Conservation (phyloP, 2,797 vertebrate genomes). For the Enteromius viviparus region DNA sequence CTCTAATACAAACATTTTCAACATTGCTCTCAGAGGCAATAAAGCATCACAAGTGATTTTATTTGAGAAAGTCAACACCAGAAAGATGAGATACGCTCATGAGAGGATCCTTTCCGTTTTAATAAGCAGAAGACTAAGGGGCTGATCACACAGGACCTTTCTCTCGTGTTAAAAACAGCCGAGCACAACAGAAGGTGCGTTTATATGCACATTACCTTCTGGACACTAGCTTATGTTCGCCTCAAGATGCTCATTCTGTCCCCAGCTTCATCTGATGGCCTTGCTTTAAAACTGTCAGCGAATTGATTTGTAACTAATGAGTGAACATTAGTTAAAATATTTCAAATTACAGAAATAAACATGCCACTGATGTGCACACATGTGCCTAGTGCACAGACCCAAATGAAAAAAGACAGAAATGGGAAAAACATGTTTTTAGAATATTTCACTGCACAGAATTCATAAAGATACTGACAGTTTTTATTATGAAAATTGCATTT, state of each 20-base stretch:
- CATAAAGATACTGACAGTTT: slow-evolving; percentile 9
- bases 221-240: not conserved
- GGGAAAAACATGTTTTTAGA: not conserved
- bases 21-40: slow-evolving; percentile 49
- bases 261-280: not conserved
- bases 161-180: not conserved
- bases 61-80: not conserved
- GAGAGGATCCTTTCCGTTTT: slow-evolving; percentile 13
- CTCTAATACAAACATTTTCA: slow-evolving; percentile 33
- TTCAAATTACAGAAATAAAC: not conserved
- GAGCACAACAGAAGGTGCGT: not conserved
- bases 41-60: slow-evolving; percentile 27
- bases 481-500: not conserved
- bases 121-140: not conserved
- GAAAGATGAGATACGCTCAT: not conserved
- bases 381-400: not conserved
- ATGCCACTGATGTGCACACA: not conserved
- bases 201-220: not conserved
- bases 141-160: not conserved
- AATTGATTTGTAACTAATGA: not conserved
- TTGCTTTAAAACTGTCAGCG: not conserved
- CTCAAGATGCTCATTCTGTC: not conserved
- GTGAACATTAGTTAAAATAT: not conserved
- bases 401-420: not conserved
- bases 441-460: not conserved